Conservation (phyloP, 2,113 vertebrate species). For the Brachyistius frenatus region DNA sequence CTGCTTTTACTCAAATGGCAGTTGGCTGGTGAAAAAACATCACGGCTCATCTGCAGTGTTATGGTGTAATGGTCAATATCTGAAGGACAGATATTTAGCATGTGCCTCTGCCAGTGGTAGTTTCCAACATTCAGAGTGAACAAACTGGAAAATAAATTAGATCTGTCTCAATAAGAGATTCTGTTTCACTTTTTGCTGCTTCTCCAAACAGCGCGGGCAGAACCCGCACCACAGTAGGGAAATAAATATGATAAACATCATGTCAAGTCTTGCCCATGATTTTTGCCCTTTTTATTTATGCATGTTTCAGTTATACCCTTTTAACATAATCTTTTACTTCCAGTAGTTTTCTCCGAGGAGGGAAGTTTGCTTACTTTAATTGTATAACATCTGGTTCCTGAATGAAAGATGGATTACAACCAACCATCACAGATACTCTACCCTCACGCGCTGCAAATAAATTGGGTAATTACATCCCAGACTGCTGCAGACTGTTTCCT, state of each 20-base stretch:
- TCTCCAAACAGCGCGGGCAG: background rate
- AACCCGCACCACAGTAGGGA: constrained; percentile 5
- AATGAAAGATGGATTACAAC: constrained; percentile 55
- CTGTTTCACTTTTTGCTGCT: background rate
- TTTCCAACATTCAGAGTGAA: constrained; percentile 25
- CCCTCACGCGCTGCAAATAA: constrained; percentile 34
- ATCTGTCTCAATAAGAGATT: constrained; percentile 1
- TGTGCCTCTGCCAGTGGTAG: background rate
- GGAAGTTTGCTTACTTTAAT: constrained; percentile 46
- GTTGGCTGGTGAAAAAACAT: no score
- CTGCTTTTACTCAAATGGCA: no score
- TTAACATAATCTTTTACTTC: constrained; percentile 18
- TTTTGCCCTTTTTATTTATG: constrained; percentile 28
- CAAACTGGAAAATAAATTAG: constrained; percentile 11
- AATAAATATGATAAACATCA: constrained; percentile 25
- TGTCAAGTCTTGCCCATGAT: constrained; percentile 13
- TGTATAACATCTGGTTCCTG: constrained; percentile 60
- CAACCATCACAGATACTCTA: constrained; percentile 17
- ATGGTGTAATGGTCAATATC: background rate
- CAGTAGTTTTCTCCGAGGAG: constrained; percentile 15
- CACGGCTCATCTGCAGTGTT: background rate
- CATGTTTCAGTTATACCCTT: background rate
- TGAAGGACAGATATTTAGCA: background rate
- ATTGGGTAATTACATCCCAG: constrained; percentile 60
- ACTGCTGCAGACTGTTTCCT: constrained; percentile 50